Conservation (phyloP, 2,888 invertebrate species). For the Eristalis tenax region DNA sequence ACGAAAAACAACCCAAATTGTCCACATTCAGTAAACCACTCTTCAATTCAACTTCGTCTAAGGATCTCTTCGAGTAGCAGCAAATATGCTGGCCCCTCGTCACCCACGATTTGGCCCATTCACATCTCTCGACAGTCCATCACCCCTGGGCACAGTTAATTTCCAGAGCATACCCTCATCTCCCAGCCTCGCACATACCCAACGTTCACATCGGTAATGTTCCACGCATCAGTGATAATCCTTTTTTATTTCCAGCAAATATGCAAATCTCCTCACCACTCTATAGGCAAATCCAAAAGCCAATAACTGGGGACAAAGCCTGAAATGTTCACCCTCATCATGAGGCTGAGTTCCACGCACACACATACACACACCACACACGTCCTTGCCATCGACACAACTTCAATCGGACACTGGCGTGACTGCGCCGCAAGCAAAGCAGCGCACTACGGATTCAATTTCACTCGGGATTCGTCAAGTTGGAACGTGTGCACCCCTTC, state of each 20-base stretch:
- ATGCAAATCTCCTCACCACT: constrained; percentile 40
- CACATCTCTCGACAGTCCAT: not conserved
- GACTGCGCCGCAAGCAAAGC: not conserved
- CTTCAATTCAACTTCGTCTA: too few species aligned
- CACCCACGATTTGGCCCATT: not conserved
- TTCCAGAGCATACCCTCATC: not conserved
- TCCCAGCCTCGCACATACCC: not conserved
- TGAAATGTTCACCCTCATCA: constrained; percentile 28
- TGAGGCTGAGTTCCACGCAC: not conserved
- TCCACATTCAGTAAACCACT: too few species aligned
- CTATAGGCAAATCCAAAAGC: constrained; percentile 22
- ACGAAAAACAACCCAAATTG: too few species aligned
- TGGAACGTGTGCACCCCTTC: constrained; percentile 7
- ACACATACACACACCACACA: not conserved
- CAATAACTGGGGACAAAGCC: constrained; percentile 40
- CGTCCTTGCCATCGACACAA: not conserved
- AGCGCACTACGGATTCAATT: constrained; percentile 50
- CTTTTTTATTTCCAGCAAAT: constrained; percentile 16
- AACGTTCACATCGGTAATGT: not conserved
- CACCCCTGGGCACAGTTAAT: too few species aligned
- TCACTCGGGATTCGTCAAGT: constrained; percentile 47
- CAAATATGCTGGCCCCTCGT: not conserved
- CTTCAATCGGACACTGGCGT: not conserved
- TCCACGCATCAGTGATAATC: constrained; percentile 19
- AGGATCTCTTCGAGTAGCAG: too few species aligned